Evolutionary conservation across 2,113 vertebrate genomes (phyloP).

Genomic region (Grammomys dolichurus): DNA sequence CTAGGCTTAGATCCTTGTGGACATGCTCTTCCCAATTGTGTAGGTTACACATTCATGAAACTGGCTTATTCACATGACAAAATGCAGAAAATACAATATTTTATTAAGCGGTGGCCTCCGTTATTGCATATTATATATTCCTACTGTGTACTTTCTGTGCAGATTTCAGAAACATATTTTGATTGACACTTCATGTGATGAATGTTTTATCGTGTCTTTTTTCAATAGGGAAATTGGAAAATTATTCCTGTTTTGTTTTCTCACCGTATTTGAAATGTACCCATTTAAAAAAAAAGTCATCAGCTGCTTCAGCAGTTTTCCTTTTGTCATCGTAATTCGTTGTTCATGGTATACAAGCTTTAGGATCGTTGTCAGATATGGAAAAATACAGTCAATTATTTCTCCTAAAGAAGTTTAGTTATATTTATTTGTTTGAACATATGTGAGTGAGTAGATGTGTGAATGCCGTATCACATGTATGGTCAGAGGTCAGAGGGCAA

Average conservation of each 20-base stretch:
- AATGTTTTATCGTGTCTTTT: background rate
- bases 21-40: no score
- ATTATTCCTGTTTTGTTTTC: conserved; percentile 3
- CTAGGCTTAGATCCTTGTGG: background rate
- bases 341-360: background rate
- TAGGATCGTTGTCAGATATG: background rate
- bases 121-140: background rate
- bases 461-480: background rate
- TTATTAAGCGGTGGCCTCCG: background rate
- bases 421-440: background rate
- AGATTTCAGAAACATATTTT: background rate
- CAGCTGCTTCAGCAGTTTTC: background rate
- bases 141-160: background rate
- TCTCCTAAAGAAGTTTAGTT: background rate
- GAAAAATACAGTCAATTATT: background rate
- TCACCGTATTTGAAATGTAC: background rate
- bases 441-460: background rate
- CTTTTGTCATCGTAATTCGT: background rate
- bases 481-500: background rate
- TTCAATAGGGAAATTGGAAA: background rate
- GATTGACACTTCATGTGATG: background rate
- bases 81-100: background rate
- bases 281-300: background rate
- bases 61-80: background rate
- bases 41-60: background rate